Percentiles rank a stretch among this genome's conserved stretches.
These are phyloP conservation scores for Pongo abelii DNA, from an alignment of 2,113 vertebrate species.

Conservation along the genomic window DNA sequence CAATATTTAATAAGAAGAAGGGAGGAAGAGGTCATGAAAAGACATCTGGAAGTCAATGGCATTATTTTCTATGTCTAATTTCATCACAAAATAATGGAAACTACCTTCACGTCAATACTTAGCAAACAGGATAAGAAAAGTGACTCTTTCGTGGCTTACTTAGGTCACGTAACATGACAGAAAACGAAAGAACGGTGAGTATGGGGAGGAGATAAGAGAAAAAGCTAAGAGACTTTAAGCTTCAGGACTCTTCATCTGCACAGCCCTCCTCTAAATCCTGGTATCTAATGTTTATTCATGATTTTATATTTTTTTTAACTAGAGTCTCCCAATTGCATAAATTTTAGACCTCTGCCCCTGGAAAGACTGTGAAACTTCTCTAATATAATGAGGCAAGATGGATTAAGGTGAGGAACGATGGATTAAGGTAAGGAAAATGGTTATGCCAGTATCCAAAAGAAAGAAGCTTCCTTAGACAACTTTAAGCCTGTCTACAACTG, in stretches of 20 bases:
- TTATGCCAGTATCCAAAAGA: not conserved
- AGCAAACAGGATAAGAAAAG: not conserved
- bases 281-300: not conserved
- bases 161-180: not conserved
- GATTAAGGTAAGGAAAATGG: not conserved
- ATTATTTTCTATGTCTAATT: not conserved
- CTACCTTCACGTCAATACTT: not conserved
- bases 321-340: not conserved
- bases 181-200: not conserved
- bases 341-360: not conserved
- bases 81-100: not conserved
- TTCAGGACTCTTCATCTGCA: not conserved
- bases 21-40: not conserved
- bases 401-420: not conserved
- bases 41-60: not conserved
- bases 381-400: not conserved
- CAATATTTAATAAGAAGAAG: not conserved
- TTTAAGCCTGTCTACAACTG: not conserved
- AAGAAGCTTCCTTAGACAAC: not conserved
- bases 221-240: not conserved
- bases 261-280: not conserved
- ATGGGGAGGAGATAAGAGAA: accelerated
- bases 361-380: not conserved
- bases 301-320: not conserved
- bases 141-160: not conserved